A percentile compares a stretch with the other conserved stretches of the same genome.
phyloP scores from a whole-genome alignment of 2,113 vertebrate genomes.

The Centropus bengalensis region DNA sequence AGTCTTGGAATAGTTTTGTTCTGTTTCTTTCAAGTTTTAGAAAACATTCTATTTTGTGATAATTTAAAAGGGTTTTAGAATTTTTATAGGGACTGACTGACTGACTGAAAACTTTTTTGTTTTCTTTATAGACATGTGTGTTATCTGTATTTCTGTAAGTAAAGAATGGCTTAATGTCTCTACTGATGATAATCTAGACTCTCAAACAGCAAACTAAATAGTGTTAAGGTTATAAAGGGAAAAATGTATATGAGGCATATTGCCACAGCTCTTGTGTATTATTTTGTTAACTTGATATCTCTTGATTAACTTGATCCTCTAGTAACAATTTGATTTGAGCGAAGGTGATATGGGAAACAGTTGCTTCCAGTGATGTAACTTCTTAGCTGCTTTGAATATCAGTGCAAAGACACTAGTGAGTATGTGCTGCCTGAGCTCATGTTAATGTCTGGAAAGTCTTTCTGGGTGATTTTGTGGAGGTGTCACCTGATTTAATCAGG shows the following conservation, averaged over 20 bases:
- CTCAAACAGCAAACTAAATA: neutral
- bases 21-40: neutral
- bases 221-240: neutral
- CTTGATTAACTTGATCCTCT: neutral
- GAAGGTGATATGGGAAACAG: neutral
- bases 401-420: fast-evolving
- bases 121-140: neutral
- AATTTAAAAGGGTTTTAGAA: slow-evolving; percentile 20
- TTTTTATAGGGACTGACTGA: neutral
- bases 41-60: neutral
- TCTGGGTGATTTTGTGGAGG: neutral
- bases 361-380: neutral
- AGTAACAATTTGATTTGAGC: neutral
- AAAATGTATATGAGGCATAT: neutral
- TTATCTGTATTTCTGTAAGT: neutral
- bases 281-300: neutral
- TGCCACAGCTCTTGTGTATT: neutral
- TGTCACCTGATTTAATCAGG: neutral
- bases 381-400: neutral
- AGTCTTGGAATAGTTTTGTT: neutral
- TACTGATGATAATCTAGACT: neutral
- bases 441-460: neutral
- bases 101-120: too few species aligned
- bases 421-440: neutral
- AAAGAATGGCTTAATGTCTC: neutral